These are phyloP conservation scores for Subacronicta megacephala DNA, from an alignment of 2,888 invertebrate species.

Conservation along the genomic window DNA sequence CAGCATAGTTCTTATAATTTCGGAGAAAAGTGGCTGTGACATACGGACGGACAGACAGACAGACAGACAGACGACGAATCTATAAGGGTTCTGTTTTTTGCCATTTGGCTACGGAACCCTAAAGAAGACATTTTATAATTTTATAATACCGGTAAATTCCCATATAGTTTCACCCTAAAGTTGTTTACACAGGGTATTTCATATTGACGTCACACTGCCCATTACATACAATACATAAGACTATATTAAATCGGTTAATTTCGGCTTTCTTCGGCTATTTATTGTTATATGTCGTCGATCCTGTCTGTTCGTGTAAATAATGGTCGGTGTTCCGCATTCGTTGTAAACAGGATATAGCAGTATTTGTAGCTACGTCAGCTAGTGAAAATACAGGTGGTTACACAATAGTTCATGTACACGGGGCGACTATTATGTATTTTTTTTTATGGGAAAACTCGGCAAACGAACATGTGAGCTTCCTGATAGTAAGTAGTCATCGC, in stretches of 20 bases:
- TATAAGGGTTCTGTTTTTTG: no score
- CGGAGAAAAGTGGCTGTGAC: no score
- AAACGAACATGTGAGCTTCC: no score
- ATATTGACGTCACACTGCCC: constrained; percentile 17
- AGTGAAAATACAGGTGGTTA: constrained; percentile 22
- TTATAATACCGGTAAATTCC: no score
- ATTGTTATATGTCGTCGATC: constrained; percentile 27
- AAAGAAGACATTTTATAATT: no score
- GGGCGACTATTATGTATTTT: neutral
- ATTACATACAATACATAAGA: constrained; percentile 1
- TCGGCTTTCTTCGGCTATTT: constrained; percentile 13
- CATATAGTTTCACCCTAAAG: neutral
- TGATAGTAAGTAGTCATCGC: no score
- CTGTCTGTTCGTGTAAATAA: constrained; percentile 19
- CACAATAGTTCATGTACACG: neutral
- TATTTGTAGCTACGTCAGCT: constrained; percentile 3
- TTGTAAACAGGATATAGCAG: constrained; percentile 28
- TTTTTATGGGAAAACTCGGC: no score
- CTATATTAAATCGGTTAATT: constrained; percentile 3
- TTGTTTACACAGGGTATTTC: constrained; percentile 21
- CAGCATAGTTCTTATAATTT: no score
- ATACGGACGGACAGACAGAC: no score
- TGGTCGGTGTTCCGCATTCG: constrained; percentile 4
- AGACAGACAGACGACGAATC: no score
- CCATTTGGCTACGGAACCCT: no score